Evolutionary conservation across 92 coral and sea anemone species (phyloP).

Genomic region (Isaurus tuberculatus): DNA sequence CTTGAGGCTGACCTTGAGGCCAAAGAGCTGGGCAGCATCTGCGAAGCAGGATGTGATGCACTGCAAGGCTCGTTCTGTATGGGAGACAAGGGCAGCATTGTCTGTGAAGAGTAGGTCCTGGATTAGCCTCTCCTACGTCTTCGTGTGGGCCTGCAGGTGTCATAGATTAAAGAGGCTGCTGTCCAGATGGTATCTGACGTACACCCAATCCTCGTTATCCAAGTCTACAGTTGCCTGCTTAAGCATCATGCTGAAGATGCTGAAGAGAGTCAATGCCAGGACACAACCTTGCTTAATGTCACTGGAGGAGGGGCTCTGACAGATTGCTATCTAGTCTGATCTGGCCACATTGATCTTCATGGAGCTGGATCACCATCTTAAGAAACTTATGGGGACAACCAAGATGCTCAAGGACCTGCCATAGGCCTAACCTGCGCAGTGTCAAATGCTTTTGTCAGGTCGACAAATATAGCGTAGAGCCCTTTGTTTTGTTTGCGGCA

Average conservation of each 20-base stretch:
- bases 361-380: conserved; percentile 20
- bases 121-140: not conserved
- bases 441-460: no score
- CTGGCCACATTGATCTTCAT: conserved; percentile 18
- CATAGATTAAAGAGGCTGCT: no score
- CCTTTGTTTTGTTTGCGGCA: no score
- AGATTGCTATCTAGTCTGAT: conserved; percentile 33
- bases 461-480: no score
- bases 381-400: conserved; percentile 33
- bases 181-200: not conserved
- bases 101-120: no score
- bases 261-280: conserved; percentile 38
- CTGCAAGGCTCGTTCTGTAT: conserved; percentile 48
- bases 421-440: no score
- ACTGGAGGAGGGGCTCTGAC: conserved; percentile 25
- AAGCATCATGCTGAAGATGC: not conserved
- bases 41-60: no score
- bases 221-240: no score
- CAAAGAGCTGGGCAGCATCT: conserved; percentile 43
- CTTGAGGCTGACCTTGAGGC: conserved; percentile 17
- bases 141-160: not conserved
- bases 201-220: not conserved
- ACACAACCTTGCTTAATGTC: no score
- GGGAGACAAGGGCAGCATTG: conserved; percentile 26
- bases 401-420: not conserved